Conservation (phyloP, 2,888 invertebrate species). For the Ferdinandea cuprea region DNA sequence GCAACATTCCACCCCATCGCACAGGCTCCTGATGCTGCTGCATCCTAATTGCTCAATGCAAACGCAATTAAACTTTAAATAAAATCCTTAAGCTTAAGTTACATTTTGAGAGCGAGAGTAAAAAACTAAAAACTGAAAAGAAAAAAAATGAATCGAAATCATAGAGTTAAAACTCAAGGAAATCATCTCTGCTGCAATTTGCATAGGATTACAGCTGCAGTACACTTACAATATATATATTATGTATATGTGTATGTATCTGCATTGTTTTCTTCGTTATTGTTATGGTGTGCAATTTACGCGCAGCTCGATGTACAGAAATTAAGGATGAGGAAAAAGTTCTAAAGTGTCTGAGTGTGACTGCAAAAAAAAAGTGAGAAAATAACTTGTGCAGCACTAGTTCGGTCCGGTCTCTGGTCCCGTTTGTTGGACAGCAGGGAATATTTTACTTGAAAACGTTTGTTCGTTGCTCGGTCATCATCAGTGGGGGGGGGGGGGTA, state of each 20-base stretch:
- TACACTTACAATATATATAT: conserved; percentile 38
- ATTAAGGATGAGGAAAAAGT: conserved; percentile 55
- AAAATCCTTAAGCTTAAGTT: conserved; percentile 70
- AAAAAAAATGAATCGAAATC: conserved; percentile 55
- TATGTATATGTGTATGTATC: conserved; percentile 12
- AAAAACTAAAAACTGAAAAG: background rate
- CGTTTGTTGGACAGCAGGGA: conserved; percentile 45
- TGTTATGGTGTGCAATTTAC: conserved; percentile 69
- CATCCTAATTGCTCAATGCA: conserved; percentile 71
- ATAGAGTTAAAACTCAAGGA: conserved; percentile 70
- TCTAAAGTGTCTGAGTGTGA: conserved; percentile 59
- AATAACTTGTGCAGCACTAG: conserved; percentile 37
- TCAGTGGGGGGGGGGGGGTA: too few relatives aligned
- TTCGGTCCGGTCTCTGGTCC: conserved; percentile 18
- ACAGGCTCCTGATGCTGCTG: conserved; percentile 18
- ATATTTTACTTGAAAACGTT: conserved; percentile 17
- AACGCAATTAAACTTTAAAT: conserved; percentile 73
- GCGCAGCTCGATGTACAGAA: conserved; percentile 50
- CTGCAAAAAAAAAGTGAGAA: conserved; percentile 33
- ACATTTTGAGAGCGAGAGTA: conserved; percentile 40
- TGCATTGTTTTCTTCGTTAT: conserved; percentile 69
- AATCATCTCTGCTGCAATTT: conserved; percentile 72
- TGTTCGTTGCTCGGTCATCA: conserved; percentile 27
- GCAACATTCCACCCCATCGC: conserved; percentile 16
- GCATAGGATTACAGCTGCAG: conserved; percentile 73